Conservation (phyloP, 2,797 vertebrate species). For the Vireo griseus region DNA sequence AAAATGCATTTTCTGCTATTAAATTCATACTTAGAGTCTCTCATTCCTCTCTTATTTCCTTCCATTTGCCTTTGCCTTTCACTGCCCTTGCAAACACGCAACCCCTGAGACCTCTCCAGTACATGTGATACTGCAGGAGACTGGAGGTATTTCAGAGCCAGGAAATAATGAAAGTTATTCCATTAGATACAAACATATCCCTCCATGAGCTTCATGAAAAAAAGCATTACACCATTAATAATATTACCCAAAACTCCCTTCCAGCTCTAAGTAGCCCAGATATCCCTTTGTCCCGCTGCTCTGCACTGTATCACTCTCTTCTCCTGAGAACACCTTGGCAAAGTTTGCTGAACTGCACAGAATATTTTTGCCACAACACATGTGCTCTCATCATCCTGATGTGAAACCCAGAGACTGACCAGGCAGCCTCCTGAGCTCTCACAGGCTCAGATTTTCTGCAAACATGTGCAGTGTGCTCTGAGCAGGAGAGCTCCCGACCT, state of each 20-base stretch:
- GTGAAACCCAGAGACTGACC: background rate
- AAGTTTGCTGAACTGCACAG: background rate
- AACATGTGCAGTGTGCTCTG: accelerated
- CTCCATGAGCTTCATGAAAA: background rate
- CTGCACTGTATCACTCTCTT: background rate
- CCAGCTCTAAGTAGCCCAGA: background rate
- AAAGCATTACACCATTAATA: background rate
- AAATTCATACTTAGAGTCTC: background rate
- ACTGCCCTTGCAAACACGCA: background rate
- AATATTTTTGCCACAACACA: background rate
- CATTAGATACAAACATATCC: background rate
- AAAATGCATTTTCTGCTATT: background rate
- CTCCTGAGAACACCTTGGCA: background rate
- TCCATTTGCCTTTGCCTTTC: background rate
- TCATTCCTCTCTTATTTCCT: background rate
- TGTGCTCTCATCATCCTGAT: background rate
- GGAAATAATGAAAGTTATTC: slow-evolving; percentile 29
- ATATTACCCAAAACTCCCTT: background rate
- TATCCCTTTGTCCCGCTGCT: background rate
- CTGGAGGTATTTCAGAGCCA: slow-evolving; percentile 36
- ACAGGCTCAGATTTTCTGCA: background rate
- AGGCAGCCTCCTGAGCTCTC: background rate
- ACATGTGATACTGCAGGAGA: background rate
- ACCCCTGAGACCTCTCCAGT: background rate
- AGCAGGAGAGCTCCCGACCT: accelerated